These are phyloP conservation scores for Holothuria scabra DNA, from an alignment of 53 echinoderm and acorn worm species.

Conservation along the genomic window DNA sequence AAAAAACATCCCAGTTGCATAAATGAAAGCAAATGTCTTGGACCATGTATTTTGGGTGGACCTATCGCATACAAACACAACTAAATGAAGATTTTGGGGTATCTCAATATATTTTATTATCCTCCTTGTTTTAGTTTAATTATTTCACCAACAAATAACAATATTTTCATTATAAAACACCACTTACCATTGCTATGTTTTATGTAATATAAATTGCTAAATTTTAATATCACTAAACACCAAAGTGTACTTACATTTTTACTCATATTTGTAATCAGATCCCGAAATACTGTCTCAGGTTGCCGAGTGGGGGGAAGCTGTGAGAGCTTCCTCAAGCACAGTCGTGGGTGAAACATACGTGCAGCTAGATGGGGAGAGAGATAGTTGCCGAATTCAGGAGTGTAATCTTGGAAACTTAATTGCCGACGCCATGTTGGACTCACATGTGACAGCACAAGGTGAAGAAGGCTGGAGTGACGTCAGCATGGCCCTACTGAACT, in stretches of 20 bases:
- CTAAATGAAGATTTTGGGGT: too few relatives aligned
- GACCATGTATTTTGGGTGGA: too few relatives aligned
- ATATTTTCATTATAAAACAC: too few relatives aligned
- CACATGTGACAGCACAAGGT: conserved; percentile 1
- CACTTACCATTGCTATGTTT: too few relatives aligned
- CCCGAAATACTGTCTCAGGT: not conserved
- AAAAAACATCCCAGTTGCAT: too few relatives aligned
- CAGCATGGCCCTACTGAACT: conserved; percentile 36
- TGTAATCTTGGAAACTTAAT: conserved; percentile 47
- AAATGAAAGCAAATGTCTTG: too few relatives aligned
- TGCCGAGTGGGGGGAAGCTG: conserved; percentile 33
- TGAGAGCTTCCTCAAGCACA: not conserved
- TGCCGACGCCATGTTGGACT: conserved; percentile 45
- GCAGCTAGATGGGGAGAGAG: conserved; percentile 30
- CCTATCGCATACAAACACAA: too few relatives aligned
- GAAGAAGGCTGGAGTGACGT: conserved; percentile 50
- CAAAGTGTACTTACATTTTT: not conserved
- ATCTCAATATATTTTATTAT: too few relatives aligned
- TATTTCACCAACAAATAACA: too few relatives aligned
- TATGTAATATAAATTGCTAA: too few relatives aligned
- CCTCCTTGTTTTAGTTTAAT: too few relatives aligned
- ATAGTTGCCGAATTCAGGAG: conserved; percentile 34
- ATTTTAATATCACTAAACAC: not conserved
- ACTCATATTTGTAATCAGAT: not conserved
- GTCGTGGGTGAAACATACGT: conserved; percentile 33